Evolutionary conservation across 2,888 invertebrate genomes (phyloP), one percentile per base, ranked within the genome.

Genomic region (Crematogaster levior): DNA sequence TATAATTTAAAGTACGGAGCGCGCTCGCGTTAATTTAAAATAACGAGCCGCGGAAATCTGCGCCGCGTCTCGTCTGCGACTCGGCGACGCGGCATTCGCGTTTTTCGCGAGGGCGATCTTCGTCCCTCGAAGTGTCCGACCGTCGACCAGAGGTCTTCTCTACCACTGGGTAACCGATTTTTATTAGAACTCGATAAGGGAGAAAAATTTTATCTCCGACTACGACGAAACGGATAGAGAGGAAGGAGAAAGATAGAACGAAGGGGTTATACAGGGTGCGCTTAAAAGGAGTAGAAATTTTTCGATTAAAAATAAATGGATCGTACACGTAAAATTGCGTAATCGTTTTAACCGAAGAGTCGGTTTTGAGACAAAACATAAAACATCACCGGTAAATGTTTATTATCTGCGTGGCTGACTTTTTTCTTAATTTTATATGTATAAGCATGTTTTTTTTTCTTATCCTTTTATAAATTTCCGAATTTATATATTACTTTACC

Each of bases 1-100:
- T 77, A 66, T 77, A 77, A 77, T 77, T 77, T 77, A 58, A 77
- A 77, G 66, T 77, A 66, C 66, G 77, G 30, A 24, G 43, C n/a
- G 43, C 66, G 56, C 66, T 77, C 34, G 77, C 77, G 63, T 65
- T 77, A 77, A 77, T 77, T 77, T 77, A 77, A 77, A 77, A 66
- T 77, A 77, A 77, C 77, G 77, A 77, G 77, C 77, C 66, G 66
- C 66, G 66, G 77, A 77, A 77, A 66, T 77, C 77, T 66, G 77
- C 77, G 77, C 46, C n/a, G 34, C 15, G 43, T 27, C n/a, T n/a
- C 56, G 68, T 37, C 74, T 24, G 60, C 74, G 60, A 60, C 60
- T 60, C 60, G 60, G 46, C 43, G 60, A 24, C 74, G 48, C 30
- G 15, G 30, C 53, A 30, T 12, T 27, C 63, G 75, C 37, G 27